Evolutionary conservation across 2,888 invertebrate genomes (phyloP), one percentile per base, ranked within the genome.

Genomic region (Gymnoscelis rufifasciata): DNA sequence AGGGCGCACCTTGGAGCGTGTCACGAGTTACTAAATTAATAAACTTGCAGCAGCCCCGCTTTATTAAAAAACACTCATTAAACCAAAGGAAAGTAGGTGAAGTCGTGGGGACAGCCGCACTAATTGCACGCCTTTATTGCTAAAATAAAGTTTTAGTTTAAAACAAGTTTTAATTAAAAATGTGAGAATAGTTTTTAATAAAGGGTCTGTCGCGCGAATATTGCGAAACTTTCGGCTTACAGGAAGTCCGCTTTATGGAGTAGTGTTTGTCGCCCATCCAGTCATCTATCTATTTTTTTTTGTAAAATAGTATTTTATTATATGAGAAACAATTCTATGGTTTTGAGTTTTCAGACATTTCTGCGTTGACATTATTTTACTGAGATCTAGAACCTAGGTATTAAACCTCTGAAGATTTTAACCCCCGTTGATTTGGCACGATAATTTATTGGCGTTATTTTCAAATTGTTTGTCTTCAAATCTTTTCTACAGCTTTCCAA

Each of bases 151-250:
- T 88, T 88, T 87, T 84, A 87, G 87, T 83, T 80, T 82, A 86
- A 84, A 84, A 86, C 83, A 87, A 88, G 87, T 87, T 88, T 88
- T 87, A 88, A 87, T 88, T 88, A 88, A 88, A 88, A 88, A 87
- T 87, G 87, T 83, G 83, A 86, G 83, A 87, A 88, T 88, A 88
- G 88, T 88, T 87, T 88, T 87, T 88, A 88, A 87, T 87, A 87
- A 87, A 35, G 86, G 83, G 84, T 83, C 81, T 75, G 78, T 76
- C 82, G 78, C 68, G 81, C 87, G 84, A 83, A 87, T 87, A 88
- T 88, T 88, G 86, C 87, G 69, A 87, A 88, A 88, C 84, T 88
- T 87, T 84, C 80, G 83, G 80, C 77, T 83, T 81, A 81, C 78
- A 79, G 83, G 82, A 83, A 79, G 83, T 81, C 81, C 81, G 72